phyloP scores from a whole-genome alignment of 2,888 invertebrate species.

The Eupithecia abbreviata region DNA sequence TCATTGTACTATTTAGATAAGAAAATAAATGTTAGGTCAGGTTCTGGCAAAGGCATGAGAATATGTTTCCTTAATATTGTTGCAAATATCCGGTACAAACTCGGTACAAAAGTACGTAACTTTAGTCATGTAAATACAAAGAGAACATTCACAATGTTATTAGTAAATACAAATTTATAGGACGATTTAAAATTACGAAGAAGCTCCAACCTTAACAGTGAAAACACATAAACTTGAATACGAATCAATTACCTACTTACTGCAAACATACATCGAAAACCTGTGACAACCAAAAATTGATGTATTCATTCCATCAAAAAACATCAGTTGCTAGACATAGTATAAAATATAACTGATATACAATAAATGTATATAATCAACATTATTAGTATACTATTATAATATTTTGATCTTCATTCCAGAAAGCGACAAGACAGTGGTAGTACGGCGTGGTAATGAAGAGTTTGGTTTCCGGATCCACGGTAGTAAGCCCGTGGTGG shows the following conservation, averaged over 20 bases:
- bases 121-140: background rate
- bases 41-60: constrained; percentile 46
- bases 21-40: constrained; percentile 56
- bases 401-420: constrained; percentile 30
- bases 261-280: background rate
- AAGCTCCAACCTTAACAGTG: background rate
- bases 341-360: no score
- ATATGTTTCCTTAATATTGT: constrained; percentile 27
- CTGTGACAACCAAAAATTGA: no score
- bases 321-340: no score
- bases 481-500: constrained; percentile 97
- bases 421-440: constrained; percentile 95
- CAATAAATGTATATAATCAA: background rate
- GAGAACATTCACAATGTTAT: background rate
- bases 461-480: constrained; percentile 98
- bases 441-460: constrained; percentile 91
- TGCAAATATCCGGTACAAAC: background rate
- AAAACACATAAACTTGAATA: background rate
- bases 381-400: background rate
- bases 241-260: background rate
- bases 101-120: background rate
- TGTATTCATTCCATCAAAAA: no score
- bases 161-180: background rate
- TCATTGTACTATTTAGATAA: constrained; percentile 62
- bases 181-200: background rate